Evolutionary conservation across 2,888 invertebrate species (phyloP).

Genomic region (Erebia ligea): DNA sequence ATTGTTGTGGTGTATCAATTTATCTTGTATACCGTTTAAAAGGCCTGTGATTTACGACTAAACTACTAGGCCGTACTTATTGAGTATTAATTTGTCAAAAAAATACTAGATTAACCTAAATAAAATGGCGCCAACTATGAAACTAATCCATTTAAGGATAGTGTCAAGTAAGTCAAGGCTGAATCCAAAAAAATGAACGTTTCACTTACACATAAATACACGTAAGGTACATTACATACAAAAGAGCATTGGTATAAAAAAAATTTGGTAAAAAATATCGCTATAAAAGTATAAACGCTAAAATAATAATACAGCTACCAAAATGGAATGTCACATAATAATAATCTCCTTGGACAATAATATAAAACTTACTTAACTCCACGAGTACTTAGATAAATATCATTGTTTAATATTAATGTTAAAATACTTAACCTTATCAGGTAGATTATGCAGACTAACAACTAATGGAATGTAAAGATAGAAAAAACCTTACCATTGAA

Average conservation of each 20-base stretch:
- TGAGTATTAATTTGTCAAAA: slow-evolving; percentile 51
- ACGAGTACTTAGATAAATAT: slow-evolving; percentile 49
- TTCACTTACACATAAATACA: slow-evolving; percentile 49
- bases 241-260: slow-evolving; percentile 79
- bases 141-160: slow-evolving; percentile 12
- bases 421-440: slow-evolving; percentile 49
- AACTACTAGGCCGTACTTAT: slow-evolving; percentile 48
- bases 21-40: slow-evolving; percentile 6
- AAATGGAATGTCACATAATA: slow-evolving; percentile 63
- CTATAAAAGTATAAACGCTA: slow-evolving; percentile 71
- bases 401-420: slow-evolving; percentile 42
- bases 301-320: slow-evolving; percentile 71
- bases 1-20: background rate
- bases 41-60: slow-evolving; percentile 10
- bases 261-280: slow-evolving; percentile 75
- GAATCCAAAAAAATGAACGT: slow-evolving; percentile 36
- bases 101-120: slow-evolving; percentile 39
- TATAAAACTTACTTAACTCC: slow-evolving; percentile 48
- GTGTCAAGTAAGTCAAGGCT: slow-evolving; percentile 12
- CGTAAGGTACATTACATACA: slow-evolving; percentile 48
- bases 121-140: slow-evolving; percentile 26
- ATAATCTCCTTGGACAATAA: slow-evolving; percentile 67
- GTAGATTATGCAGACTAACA: slow-evolving; percentile 68
- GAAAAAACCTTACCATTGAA: slow-evolving; percentile 54
- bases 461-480: slow-evolving; percentile 72